These are phyloP conservation scores for Molossus alvarezi DNA, from an alignment of 2,797 vertebrate genomes.

Conservation along the genomic window DNA sequence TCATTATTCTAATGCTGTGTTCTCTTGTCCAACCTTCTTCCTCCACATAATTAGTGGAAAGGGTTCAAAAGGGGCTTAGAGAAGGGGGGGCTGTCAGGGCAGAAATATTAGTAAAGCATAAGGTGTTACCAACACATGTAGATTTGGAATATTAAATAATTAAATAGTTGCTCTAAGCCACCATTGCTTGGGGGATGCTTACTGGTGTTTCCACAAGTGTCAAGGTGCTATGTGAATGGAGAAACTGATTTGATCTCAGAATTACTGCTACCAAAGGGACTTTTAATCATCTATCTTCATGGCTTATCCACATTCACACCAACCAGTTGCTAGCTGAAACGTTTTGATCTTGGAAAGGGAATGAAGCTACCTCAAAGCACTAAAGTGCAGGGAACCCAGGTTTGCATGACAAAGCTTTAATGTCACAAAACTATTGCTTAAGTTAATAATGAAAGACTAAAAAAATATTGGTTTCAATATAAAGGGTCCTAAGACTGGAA, in stretches of 20 bases:
- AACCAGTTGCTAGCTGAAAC: neutral
- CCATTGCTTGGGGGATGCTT: neutral
- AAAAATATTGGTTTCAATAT: constrained; percentile 34
- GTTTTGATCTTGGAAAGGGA: neutral
- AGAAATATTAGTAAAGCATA: constrained; percentile 38
- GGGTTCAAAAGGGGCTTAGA: neutral
- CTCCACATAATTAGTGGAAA: constrained; percentile 21
- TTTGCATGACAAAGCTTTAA: neutral
- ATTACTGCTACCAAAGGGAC: neutral
- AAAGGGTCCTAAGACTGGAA: neutral
- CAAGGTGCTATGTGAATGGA: neutral
- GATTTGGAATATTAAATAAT: constrained; percentile 41
- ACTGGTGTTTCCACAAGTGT: neutral
- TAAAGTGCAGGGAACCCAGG: neutral
- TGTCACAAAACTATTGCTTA: neutral
- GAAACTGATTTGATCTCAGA: constrained; percentile 29
- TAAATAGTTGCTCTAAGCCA: constrained; percentile 1
- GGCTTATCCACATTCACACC: neutral
- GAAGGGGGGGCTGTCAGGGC: neutral
- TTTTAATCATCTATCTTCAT: neutral
- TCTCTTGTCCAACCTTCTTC: neutral
- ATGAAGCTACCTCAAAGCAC: neutral
- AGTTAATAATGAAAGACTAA: constrained; percentile 50
- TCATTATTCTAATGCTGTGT: neutral
- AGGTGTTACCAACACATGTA: neutral